These are phyloP conservation scores for Ibidorhyncha struthersii DNA, from an alignment of 2,113 vertebrate genomes.

Conservation along the genomic window DNA sequence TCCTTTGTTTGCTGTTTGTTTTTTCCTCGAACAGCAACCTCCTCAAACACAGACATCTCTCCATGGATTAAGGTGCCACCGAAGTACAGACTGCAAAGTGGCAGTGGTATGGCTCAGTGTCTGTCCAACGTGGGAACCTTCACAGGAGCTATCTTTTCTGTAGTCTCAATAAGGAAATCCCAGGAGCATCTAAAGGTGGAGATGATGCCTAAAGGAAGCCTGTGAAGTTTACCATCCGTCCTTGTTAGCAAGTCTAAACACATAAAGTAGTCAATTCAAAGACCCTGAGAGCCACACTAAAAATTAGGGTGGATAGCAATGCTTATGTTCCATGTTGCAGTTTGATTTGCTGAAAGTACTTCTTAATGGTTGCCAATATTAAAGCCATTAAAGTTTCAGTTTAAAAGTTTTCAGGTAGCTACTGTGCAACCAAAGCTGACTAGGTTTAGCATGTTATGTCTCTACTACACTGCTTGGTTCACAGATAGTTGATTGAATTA, in stretches of 20 bases:
- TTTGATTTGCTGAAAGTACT: background rate
- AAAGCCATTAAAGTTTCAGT: background rate
- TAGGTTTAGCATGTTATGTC: background rate
- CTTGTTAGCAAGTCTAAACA: slow-evolving; percentile 5
- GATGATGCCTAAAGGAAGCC: background rate
- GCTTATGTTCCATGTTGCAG: background rate
- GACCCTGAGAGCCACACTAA: background rate
- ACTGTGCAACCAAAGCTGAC: background rate
- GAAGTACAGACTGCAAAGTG: background rate
- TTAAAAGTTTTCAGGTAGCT: background rate
- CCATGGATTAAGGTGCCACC: background rate
- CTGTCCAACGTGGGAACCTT: background rate
- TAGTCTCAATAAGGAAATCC: background rate
- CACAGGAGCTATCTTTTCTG: background rate
- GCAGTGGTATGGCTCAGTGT: background rate
- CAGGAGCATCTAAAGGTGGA: background rate
- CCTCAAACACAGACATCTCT: background rate
- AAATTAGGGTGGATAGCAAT: background rate
- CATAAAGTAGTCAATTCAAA: background rate
- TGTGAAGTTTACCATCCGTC: background rate
- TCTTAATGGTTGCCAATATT: background rate
- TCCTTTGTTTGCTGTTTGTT: background rate
- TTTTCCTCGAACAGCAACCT: background rate
- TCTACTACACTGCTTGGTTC: background rate
- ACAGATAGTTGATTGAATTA: slow-evolving; percentile 32